Evolutionary conservation across 1,140 invertebrate species (phyloP).

Genomic region (Cotesia vestalis): DNA sequence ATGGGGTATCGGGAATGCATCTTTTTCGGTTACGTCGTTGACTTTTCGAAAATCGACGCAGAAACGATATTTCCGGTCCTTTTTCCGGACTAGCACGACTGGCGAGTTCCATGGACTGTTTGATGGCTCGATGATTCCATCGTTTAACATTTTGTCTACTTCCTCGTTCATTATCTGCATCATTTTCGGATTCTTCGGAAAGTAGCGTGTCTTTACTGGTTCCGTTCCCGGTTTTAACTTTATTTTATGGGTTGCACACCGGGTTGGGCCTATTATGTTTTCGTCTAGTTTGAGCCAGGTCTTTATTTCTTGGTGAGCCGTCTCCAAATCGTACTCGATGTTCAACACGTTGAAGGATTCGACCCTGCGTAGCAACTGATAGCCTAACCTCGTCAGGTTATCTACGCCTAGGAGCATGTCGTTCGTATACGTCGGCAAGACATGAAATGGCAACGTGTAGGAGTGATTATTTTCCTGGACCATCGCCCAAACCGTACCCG

Average conservation of each 20-base stretch:
- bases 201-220: slow-evolving; percentile 52
- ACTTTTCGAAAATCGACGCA: slow-evolving; percentile 63
- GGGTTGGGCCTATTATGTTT: not conserved
- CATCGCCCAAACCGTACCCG: too few species aligned
- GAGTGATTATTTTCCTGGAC: too few species aligned
- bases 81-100: not conserved
- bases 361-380: too few species aligned
- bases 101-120: not conserved
- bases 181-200: slow-evolving; percentile 40
- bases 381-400: too few species aligned
- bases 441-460: too few species aligned
- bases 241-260: slow-evolving; percentile 46
- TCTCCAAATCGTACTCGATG: too few species aligned
- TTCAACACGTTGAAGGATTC: too few species aligned
- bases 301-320: too few species aligned
- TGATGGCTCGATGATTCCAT: not conserved
- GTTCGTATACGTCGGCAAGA: too few species aligned
- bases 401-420: too few species aligned
- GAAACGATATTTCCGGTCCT: slow-evolving; percentile 48
- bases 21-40: slow-evolving; percentile 58
- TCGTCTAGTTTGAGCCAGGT: not conserved
- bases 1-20: slow-evolving; percentile 64
- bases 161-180: not conserved
- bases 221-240: slow-evolving; percentile 38
- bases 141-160: not conserved